phyloP scores from a whole-genome alignment of 2,888 invertebrate genomes.

The Polyommatus iphigenia region DNA sequence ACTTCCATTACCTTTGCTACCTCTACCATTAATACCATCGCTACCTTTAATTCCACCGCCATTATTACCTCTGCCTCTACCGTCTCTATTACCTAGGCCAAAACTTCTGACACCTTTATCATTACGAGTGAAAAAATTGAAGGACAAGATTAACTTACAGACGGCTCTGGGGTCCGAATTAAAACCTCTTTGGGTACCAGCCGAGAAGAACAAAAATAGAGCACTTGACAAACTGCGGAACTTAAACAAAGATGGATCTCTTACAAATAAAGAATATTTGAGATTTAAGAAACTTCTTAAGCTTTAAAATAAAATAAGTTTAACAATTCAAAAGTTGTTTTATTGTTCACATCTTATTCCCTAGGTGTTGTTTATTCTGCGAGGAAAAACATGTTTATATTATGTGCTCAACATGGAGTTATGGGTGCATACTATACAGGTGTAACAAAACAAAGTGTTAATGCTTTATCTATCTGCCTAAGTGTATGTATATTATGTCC shows the following conservation, averaged over 20 bases:
- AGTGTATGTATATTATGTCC: no score
- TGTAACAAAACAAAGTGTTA: no score
- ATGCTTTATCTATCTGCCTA: no score
- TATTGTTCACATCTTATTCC: not conserved
- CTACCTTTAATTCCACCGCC: conserved; percentile 9
- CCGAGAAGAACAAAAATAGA: conserved; percentile 41
- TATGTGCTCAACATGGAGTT: no score
- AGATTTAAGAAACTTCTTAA: conserved; percentile 53
- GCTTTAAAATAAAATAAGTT: not conserved
- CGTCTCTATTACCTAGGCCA: conserved; percentile 36
- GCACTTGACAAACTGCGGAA: conserved; percentile 51
- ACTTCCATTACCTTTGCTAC: conserved; percentile 39
- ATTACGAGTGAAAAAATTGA: conserved; percentile 41
- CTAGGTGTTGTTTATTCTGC: not conserved
- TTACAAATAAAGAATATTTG: conserved; percentile 53
- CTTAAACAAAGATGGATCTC: conserved; percentile 52
- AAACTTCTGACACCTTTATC: conserved; percentile 49
- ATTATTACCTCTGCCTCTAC: conserved; percentile 34
- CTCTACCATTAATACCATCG: conserved; percentile 41
- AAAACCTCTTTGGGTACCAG: conserved; percentile 43
- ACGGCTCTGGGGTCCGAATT: conserved; percentile 48
- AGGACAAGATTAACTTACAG: conserved; percentile 46
- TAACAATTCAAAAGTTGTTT: not conserved
- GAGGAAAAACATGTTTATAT: no score
- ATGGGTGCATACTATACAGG: no score